Conservation (phyloP, 2,888 invertebrate species). For the Malthinus flaveolus region DNA sequence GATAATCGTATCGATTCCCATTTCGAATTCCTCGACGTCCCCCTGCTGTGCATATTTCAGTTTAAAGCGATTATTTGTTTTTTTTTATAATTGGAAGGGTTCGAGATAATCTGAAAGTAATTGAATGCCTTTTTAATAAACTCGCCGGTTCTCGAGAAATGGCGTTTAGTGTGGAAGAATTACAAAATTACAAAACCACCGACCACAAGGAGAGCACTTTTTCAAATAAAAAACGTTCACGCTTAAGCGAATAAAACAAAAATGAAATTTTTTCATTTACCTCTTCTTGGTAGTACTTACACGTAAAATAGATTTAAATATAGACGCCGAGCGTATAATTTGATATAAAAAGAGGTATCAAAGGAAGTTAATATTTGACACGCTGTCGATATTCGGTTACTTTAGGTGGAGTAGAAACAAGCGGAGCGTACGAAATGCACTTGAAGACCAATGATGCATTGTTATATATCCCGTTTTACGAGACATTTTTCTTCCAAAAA, state of each 20-base stretch:
- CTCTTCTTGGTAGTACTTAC: neutral
- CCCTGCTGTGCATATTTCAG: slow-evolving; percentile 14
- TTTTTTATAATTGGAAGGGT: neutral
- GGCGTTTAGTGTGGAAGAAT: neutral
- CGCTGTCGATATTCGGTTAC: slow-evolving; percentile 12
- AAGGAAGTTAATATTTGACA: slow-evolving; percentile 6
- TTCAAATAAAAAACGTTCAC: too few species aligned
- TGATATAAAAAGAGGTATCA: too few species aligned
- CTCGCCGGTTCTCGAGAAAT: neutral
- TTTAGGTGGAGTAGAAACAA: slow-evolving; percentile 18
- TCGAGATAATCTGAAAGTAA: neutral
- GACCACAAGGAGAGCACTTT: too few species aligned
- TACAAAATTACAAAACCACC: too few species aligned
- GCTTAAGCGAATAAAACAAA: too few species aligned
- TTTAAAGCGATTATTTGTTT: slow-evolving; percentile 11
- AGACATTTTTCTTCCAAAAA: too few species aligned
- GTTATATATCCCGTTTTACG: slow-evolving; percentile 11
- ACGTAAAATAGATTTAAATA: too few species aligned
- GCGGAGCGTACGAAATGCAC: slow-evolving; percentile 17
- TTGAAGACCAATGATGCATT: slow-evolving; percentile 23
- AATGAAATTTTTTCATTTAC: too few species aligned
- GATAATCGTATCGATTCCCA: slow-evolving; percentile 21
- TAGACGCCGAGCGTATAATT: too few species aligned
- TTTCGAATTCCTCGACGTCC: slow-evolving; percentile 19
- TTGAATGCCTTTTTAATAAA: slow-evolving; percentile 1